Percentiles rank a stretch among this genome's conserved stretches.
These are phyloP conservation scores for Hexactinellida sp. DNA, from an alignment of 37 sponge, comb jelly and placozoan genomes.

Conservation along the genomic window DNA sequence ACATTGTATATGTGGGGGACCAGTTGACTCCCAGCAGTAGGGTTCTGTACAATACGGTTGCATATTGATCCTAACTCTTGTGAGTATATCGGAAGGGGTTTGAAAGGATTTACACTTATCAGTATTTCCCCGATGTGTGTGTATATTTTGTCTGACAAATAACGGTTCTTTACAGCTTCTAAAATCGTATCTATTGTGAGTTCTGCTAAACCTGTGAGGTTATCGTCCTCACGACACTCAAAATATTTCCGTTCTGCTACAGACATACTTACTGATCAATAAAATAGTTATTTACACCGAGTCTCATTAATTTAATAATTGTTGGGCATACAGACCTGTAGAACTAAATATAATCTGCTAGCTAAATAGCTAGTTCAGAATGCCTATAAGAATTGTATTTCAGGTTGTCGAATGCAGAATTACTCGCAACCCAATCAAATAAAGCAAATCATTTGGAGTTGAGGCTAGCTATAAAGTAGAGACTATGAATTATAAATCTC, in stretches of 20 bases:
- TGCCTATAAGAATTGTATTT: too few relatives aligned
- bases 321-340: too few relatives aligned
- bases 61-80: background rate
- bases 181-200: conserved; percentile 40
- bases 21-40: background rate
- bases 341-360: too few relatives aligned
- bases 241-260: background rate
- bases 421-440: too few relatives aligned
- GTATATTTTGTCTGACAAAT: conserved; percentile 36
- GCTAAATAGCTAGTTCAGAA: too few relatives aligned
- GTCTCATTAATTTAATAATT: too few relatives aligned
- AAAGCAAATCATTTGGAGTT: too few relatives aligned
- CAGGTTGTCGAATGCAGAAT: too few relatives aligned
- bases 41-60: conserved; percentile 20
- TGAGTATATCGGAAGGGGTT: conserved; percentile 37
- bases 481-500: too few relatives aligned
- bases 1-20: conserved; percentile 54
- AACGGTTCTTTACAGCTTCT: conserved; percentile 30
- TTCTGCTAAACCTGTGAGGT: conserved; percentile 48
- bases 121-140: conserved; percentile 70
- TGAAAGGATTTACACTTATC: conserved; percentile 60
- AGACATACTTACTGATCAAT: background rate
- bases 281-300: too few relatives aligned
- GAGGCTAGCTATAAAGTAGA: too few relatives aligned
- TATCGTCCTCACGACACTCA: conserved; percentile 30